A percentile compares a stretch with the other conserved stretches of the same genome.
Evolutionary conservation across 2,797 vertebrate genomes (phyloP).

Genomic region (Anableps anableps): DNA sequence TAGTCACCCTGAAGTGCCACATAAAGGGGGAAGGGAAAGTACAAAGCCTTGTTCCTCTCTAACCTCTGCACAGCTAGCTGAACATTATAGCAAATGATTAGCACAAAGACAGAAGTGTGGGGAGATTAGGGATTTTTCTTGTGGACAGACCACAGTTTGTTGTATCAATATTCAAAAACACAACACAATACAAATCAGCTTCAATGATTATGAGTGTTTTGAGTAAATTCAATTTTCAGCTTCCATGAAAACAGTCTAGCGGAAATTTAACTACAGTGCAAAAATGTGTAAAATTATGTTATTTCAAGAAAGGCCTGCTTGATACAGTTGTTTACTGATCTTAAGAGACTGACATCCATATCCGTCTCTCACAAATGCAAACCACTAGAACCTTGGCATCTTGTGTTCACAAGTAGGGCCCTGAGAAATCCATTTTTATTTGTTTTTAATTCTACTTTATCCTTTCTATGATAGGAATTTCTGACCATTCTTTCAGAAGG

Average conservation of each 20-base stretch:
- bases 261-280: not conserved
- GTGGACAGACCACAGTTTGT: not conserved
- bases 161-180: not conserved
- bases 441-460: not conserved
- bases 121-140: not conserved
- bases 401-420: not conserved
- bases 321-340: not conserved
- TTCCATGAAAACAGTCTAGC: not conserved
- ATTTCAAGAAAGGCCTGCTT: not conserved
- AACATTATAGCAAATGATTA: not conserved
- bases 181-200: not conserved
- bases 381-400: not conserved
- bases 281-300: not conserved
- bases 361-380: not conserved
- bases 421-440: not conserved
- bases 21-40: not conserved
- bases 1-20: not conserved
- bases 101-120: not conserved
- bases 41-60: not conserved
- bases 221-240: not conserved
- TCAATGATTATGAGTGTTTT: not conserved
- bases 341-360: not conserved
- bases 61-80: slow-evolving; percentile 10
- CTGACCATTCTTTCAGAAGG: no score
- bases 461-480: no score